Conservation (phyloP, 2,113 vertebrate genomes). For the Electrona antarctica region DNA sequence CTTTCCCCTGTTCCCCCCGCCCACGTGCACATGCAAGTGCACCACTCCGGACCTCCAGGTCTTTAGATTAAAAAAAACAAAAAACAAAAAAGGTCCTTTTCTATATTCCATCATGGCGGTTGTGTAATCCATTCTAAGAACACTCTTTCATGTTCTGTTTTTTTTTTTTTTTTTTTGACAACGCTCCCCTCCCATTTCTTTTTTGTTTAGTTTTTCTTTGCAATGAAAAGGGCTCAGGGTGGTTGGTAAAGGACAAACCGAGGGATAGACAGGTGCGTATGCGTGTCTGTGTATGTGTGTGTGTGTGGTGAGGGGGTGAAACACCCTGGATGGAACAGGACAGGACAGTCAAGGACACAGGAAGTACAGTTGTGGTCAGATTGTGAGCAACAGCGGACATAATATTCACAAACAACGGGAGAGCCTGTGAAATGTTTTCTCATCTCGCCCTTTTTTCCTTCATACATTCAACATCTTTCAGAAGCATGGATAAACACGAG, state of each 20-base stretch:
- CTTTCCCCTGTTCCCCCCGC: constrained; percentile 10
- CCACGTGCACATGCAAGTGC: constrained; percentile 6
- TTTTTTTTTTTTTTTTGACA: no score
- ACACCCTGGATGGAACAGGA: constrained; percentile 19
- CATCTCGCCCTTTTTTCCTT: constrained; percentile 12
- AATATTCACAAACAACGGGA: constrained; percentile 40
- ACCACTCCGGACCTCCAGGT: constrained; percentile 15
- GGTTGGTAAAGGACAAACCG: background rate
- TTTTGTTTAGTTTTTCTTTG: constrained; percentile 33
- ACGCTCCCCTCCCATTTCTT: constrained; percentile 11
- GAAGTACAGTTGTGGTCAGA: constrained; percentile 5
- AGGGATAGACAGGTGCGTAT: background rate
- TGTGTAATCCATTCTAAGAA: constrained; percentile 34
- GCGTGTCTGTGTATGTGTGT: background rate
- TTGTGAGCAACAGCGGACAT: constrained; percentile 21
- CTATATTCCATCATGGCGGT: constrained; percentile 39
- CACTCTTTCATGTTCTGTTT: constrained; percentile 5
- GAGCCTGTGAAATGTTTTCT: constrained; percentile 11
- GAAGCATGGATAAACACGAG: constrained; percentile 48
- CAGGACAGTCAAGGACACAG: constrained; percentile 4
- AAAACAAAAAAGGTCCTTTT: constrained; percentile 20
- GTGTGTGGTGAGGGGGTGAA: constrained; percentile 1
- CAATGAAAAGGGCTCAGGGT: constrained; percentile 22
- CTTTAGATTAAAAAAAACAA: constrained; percentile 1
- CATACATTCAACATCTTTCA: constrained; percentile 43